Base-by-base conservation (phyloP, 2,113 vertebrate species). In the Percina caprodes region DNA sequence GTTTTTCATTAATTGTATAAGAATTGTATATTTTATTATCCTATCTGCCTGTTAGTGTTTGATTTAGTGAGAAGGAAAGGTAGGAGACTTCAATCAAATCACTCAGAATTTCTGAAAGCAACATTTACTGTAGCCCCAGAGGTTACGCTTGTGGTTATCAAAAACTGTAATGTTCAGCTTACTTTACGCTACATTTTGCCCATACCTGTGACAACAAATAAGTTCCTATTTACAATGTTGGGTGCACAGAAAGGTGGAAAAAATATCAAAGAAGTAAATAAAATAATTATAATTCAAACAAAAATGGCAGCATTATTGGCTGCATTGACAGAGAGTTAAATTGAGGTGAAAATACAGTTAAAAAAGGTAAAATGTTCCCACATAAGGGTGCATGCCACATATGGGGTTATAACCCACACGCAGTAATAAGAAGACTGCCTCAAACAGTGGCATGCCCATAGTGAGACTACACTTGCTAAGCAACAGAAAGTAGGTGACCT, bases 401-500 rank as follows among this genome's bases (percentile, higher is more conserved):
- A 21, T 13, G 59, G 49, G 75, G 55, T 58, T 51, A 35, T 69
- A 62, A 59, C 35, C 61, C 72, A 52, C n/a, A 26, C 23, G 7
- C 56, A 66, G 71, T 49, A 52, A 69, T 59, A 52, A 69, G 66
- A 63, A 51, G 30, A 74, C 62, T 35, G 39, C 45, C 51, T 84
- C 63, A 54, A 67, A 61, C 74, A 61, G 58, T 45, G 49, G 58
- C 61, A 52, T 51, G 58, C 62, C 45, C 60, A 48, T 61, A 84
- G 60, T 80, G 72, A 80, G 76, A 87, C 63, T 45, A 69, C 55
- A 77, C 62, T 83, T 55, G 48, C 67, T 35, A 70, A 72, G 86
- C 83, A 79, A 74, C 82, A 85, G 72, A 87, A 94, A 94, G 72
- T 92, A 91, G 94, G 93, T 94, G 94, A 95, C 94, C 93, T 93